Percentiles rank a stretch among this genome's conserved stretches.
These are phyloP conservation scores for Ethmia dodecea DNA, from an alignment of 2,888 invertebrate genomes.

Conservation along the genomic window DNA sequence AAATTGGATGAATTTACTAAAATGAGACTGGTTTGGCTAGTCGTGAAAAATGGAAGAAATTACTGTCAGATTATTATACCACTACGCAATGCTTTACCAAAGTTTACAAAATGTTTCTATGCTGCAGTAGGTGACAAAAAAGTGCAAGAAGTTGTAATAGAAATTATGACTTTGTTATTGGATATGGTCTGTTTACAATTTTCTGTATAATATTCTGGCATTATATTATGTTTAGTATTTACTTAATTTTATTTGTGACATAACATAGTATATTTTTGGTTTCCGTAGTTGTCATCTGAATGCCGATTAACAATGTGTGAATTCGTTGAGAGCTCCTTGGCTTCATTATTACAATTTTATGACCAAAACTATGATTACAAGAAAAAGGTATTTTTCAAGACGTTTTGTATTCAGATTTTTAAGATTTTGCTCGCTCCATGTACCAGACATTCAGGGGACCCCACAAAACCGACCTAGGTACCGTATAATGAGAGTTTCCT, in stretches of 20 bases:
- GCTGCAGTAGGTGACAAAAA: slow-evolving; percentile 50
- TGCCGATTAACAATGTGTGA: slow-evolving; percentile 68
- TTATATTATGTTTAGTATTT: not conserved
- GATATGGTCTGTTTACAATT: slow-evolving; percentile 42
- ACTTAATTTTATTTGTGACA: not conserved
- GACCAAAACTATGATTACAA: slow-evolving; percentile 58
- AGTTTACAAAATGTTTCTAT: slow-evolving; percentile 42
- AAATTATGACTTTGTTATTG: slow-evolving; percentile 47
- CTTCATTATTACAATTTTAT: slow-evolving; percentile 59
- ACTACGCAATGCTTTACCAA: slow-evolving; percentile 45
- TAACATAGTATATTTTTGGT: too few relatives aligned
- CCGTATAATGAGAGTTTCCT: too few relatives aligned
- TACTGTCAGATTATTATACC: slow-evolving; percentile 55
- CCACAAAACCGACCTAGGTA: too few relatives aligned
- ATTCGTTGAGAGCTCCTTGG: slow-evolving; percentile 67
- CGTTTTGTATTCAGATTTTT: not conserved
- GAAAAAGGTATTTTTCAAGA: slow-evolving; percentile 48
- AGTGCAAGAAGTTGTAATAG: slow-evolving; percentile 54
- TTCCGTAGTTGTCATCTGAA: slow-evolving; percentile 68
- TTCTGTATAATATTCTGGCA: not conserved
- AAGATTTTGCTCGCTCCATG: too few relatives aligned
- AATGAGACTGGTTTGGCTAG: slow-evolving; percentile 55
- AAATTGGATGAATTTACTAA: slow-evolving; percentile 56
- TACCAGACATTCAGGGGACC: too few relatives aligned
- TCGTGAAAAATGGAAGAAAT: slow-evolving; percentile 58